phyloP scores from a whole-genome alignment of 2,888 invertebrate species.

The Drosophila borborema region DNA sequence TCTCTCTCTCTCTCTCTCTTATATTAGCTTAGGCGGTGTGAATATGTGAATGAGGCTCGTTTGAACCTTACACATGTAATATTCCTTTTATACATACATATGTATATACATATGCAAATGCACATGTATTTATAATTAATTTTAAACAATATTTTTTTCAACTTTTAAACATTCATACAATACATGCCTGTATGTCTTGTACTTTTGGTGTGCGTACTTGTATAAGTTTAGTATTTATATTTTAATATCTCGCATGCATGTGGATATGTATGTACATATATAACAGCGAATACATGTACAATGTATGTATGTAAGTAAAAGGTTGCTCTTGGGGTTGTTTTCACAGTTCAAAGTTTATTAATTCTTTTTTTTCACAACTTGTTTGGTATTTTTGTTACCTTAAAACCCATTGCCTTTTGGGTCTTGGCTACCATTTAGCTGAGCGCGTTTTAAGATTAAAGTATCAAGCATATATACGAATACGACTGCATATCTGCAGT shows the following conservation, averaged over 20 bases:
- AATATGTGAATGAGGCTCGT: not conserved
- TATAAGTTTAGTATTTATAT: not conserved
- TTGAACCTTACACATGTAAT: not conserved
- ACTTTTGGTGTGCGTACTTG: not conserved
- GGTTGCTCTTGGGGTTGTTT: slow-evolving; percentile 36
- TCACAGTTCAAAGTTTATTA: slow-evolving; percentile 5
- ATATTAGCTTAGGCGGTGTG: not conserved
- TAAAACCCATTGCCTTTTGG: slow-evolving; percentile 3
- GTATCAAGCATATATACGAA: not conserved
- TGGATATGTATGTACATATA: not conserved
- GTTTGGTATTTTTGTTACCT: slow-evolving; percentile 34
- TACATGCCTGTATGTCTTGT: not conserved
- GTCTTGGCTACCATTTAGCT: slow-evolving; percentile 33
- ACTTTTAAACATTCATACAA: not conserved
- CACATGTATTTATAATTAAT: not conserved
- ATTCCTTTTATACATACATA: not conserved
- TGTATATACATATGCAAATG: not conserved
- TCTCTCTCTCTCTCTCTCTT: not conserved
- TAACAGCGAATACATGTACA: not conserved
- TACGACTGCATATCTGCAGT: not conserved
- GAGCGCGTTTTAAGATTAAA: not conserved
- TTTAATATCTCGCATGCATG: not conserved
- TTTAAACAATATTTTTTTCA: not conserved
- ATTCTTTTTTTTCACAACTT: not conserved
- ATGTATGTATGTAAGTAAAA: slow-evolving; percentile 4